Evolutionary conservation across 2,797 vertebrate species (phyloP).

Genomic region (Urosaurus nigricauda): DNA sequence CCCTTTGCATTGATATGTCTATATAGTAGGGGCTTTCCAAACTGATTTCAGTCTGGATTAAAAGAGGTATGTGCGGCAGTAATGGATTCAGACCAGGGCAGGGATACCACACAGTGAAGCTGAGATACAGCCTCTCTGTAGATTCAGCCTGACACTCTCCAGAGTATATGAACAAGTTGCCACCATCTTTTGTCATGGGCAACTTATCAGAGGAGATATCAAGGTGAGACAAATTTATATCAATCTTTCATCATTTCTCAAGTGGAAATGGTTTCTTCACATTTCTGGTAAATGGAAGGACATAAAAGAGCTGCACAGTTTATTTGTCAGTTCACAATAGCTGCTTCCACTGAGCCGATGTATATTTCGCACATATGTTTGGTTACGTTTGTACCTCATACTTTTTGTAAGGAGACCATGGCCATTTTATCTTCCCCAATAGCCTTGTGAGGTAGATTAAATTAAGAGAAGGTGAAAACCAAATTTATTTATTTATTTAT

Average conservation of each 20-base stretch:
- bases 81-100: too few relatives aligned
- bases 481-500: too few relatives aligned
- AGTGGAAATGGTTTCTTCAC: neutral
- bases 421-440: neutral
- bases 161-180: neutral
- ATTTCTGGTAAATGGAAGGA: neutral
- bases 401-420: neutral
- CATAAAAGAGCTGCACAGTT: neutral
- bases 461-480: neutral
- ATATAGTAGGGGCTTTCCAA: too few relatives aligned
- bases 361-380: neutral
- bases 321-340: neutral
- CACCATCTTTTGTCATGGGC: neutral
- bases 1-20: too few relatives aligned
- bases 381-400: neutral
- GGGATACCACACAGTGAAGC: too few relatives aligned
- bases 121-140: too few relatives aligned
- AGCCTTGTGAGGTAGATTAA: neutral
- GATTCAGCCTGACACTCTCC: neutral
- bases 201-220: neutral
- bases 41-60: too few relatives aligned
- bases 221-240: neutral
- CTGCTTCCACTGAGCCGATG: neutral
- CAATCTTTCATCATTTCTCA: neutral
- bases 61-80: too few relatives aligned